A percentile compares a stretch with the other conserved stretches of the same genome.
Evolutionary conservation across 2,113 vertebrate genomes (phyloP).

Genomic region (Poeciliopsis turrubarensis): DNA sequence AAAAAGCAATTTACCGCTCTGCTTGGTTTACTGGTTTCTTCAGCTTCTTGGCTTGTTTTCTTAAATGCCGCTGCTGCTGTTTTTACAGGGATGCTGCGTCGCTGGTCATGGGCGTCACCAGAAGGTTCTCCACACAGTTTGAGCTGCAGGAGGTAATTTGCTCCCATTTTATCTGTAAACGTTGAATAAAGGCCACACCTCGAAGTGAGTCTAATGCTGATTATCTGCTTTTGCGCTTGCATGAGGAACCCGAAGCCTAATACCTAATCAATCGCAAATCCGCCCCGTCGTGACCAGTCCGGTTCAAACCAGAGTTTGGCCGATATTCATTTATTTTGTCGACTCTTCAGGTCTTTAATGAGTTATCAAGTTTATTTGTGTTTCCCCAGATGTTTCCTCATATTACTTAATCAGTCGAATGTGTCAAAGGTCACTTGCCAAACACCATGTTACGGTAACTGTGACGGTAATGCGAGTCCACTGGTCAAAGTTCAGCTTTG

Average conservation of each 20-base stretch:
- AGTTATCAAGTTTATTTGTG: background rate
- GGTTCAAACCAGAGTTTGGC: background rate
- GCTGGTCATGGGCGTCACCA: constrained; percentile 80
- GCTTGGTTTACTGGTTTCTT: background rate
- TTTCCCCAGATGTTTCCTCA: background rate
- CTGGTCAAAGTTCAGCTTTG: background rate
- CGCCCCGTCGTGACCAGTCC: background rate
- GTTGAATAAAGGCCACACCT: background rate
- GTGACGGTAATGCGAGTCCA: background rate
- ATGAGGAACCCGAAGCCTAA: constrained; percentile 14
- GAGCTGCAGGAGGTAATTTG: constrained; percentile 88
- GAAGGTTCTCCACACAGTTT: constrained; percentile 83
- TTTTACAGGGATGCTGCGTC: constrained; percentile 60
- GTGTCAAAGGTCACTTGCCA: background rate
- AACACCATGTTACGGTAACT: background rate
- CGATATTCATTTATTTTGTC: background rate
- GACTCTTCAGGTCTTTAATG: background rate
- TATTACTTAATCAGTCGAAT: background rate
- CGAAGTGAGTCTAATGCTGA: background rate
- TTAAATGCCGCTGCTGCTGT: background rate
- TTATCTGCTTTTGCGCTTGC: background rate
- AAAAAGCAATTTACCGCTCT: background rate
- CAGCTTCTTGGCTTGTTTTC: background rate
- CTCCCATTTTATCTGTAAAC: background rate
- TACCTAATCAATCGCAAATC: constrained; percentile 14